Percentiles rank a stretch among this genome's conserved stretches.
phyloP scores from a whole-genome alignment of 2,113 vertebrate genomes.

The Emydura subglobosa region DNA sequence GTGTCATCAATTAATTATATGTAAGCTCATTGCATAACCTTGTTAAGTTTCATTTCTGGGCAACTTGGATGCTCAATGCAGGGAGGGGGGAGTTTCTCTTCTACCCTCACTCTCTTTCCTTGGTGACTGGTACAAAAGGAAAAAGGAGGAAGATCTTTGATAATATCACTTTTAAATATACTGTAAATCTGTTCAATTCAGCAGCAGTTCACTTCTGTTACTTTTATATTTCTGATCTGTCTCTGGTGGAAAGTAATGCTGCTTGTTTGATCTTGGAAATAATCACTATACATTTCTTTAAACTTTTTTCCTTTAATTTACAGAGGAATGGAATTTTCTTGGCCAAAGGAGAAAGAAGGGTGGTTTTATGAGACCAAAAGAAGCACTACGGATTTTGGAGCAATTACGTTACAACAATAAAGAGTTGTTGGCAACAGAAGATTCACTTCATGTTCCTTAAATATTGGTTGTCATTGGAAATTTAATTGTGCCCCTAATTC shows the following conservation, averaged over 20 bases:
- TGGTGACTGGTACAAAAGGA: not conserved
- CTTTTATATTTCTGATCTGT: not conserved
- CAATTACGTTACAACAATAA: not conserved
- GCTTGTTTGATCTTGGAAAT: not conserved
- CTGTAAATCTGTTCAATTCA: not conserved
- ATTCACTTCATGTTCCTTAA: not conserved
- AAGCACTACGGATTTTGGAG: not conserved
- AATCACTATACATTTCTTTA: not conserved
- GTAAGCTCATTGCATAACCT: not conserved
- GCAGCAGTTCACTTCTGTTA: not conserved
- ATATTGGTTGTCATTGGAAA: not conserved
- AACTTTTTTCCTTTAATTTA: not conserved
- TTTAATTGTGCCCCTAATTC: not conserved
- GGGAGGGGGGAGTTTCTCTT: not conserved
- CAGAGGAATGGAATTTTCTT: not conserved
- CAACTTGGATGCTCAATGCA: not conserved
- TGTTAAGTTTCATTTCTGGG: not conserved
- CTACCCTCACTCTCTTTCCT: not conserved
- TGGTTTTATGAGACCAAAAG: not conserved
- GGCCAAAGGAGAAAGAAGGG: not conserved
- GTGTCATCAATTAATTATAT: not conserved
- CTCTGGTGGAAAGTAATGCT: not conserved
- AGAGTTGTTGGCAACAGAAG: not conserved
- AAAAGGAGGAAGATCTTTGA: not conserved
- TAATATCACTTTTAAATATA: not conserved